Conservation (phyloP, 2,113 vertebrate species). For the Microtus oregoni region DNA sequence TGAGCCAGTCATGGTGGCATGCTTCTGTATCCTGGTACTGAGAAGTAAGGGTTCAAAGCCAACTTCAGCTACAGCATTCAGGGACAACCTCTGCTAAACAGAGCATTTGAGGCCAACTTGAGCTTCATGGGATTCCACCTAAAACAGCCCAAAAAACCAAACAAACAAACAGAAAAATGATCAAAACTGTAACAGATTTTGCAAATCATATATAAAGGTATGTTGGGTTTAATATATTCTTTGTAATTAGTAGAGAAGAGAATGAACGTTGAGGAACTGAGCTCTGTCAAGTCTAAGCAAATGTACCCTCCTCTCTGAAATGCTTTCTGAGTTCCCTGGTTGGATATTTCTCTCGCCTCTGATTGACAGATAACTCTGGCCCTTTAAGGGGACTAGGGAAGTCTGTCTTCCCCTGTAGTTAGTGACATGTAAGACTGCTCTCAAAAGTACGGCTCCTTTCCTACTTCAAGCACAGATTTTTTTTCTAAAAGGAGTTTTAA, state of each 20-base stretch:
- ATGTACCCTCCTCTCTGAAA: neutral
- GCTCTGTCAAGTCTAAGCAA: neutral
- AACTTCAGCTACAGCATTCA: neutral
- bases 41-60: neutral
- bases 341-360: neutral
- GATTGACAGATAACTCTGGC: constrained; percentile 16
- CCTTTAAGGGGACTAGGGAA: neutral
- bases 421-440: constrained; percentile 1
- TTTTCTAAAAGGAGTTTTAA: neutral
- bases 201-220: constrained; percentile 23
- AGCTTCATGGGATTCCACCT: neutral
- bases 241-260: neutral
- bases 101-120: neutral
- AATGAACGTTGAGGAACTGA: neutral
- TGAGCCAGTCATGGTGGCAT: neutral
- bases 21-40: neutral
- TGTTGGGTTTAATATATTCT: neutral
- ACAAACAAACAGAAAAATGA: neutral
- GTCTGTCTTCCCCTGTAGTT: constrained; percentile 24
- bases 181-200: neutral
- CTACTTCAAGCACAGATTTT: constrained; percentile 22
- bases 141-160: neutral
- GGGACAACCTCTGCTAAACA: neutral
- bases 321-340: neutral
- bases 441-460: constrained; percentile 41